Base-by-base conservation (phyloP, 2,797 vertebrate species). In the Aselliscus stoliczkanus region DNA sequence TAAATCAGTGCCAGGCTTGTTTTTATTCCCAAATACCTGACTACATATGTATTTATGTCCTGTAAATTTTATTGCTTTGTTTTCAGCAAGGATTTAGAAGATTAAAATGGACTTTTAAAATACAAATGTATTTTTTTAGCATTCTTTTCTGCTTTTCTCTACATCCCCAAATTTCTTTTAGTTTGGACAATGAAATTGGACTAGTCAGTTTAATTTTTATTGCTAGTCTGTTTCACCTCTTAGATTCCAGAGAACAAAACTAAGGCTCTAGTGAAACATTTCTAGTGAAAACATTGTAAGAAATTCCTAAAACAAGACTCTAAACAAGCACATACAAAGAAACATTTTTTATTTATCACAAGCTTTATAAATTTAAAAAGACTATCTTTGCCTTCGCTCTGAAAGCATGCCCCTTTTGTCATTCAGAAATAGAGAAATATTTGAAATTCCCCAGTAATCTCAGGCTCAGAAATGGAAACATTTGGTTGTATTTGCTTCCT, bases 1-100 rank as follows among this genome's bases (percentile, higher is more conserved):
- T 96, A 97, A 97, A 97, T 97, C 83, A 98, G 89, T 96, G 93
- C 83, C 95, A 97, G 93, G 37, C 54, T 90, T 98, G 94, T 96
- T 97, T 97, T 98, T 89, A 89, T 86, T 92, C 65, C 72, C 89
- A 85, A 97, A 95, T 95, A 93, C 75, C 17, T 95, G 73, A 94
- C 62, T 70, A 79, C 39, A 65, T 93, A 93, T 87, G 95, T 95
- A 95, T 87, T 83, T 96, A 90, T 91, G 62, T 90, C 54, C 64
- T 82, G 58, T 90, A 97, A 95, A 96, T 97, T 95, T 96, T 72
- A 89, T 93, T 94, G 54, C 60, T n/a, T 96, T 94, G 54, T 92
- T 95, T 97, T 94, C 58, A 84, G 89, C 69, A 93, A 96, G 29
- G 64, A 91, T 88, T 96, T 96, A 92, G 60, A 88, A 88, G 34